Base-by-base conservation (phyloP, 2,113 vertebrate species). In the Podiceps cristatus region DNA sequence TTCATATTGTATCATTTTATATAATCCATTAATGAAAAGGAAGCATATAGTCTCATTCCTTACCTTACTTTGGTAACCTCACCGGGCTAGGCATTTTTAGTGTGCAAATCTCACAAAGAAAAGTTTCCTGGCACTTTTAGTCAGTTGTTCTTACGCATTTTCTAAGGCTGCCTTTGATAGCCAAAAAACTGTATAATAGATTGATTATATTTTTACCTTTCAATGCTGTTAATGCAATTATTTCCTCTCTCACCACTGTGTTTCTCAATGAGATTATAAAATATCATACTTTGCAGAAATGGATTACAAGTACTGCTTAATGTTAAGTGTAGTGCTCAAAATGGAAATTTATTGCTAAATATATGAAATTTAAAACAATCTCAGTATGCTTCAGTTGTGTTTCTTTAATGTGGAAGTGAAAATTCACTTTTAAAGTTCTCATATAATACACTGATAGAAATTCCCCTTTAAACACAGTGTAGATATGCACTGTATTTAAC, bases 121-220 rank as follows among this genome's bases (percentile, higher is more conserved):
- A 95, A 93, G 33, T 35, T 91, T 97, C 42, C 50, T 64, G 20
- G 7, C 5, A 37, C 18, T 82, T 85, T 50, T 25, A 73, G 11
- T 11, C 2, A 66, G 33, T 47, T 50, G 6, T 42, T 80, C 2
- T 2, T 37, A 58, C 5, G 27, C 28, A 62, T 56, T 60, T 75
- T 44, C 28, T 86, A 83, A 95, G 60, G 71, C n/a, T 92, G 59
- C 5, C 85, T 90, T 95, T 74, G 55, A 72, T 31, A 88, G 62
- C 17, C 56, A 83, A 42, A 77, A 55, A 78, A 42, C 35, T 89
- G 58, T 53, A 2, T 37, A 47, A 55, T 27, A 58, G 17, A 24
- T 69, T 66, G 50, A 83, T 78, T 82, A 17, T 22, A 56, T 62
- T 60, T 89, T 91, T 91, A 37, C 10, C 3, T 79, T 76, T 79